Conservation (phyloP, 2,113 vertebrate genomes). For the Mormoops blainvillei region DNA sequence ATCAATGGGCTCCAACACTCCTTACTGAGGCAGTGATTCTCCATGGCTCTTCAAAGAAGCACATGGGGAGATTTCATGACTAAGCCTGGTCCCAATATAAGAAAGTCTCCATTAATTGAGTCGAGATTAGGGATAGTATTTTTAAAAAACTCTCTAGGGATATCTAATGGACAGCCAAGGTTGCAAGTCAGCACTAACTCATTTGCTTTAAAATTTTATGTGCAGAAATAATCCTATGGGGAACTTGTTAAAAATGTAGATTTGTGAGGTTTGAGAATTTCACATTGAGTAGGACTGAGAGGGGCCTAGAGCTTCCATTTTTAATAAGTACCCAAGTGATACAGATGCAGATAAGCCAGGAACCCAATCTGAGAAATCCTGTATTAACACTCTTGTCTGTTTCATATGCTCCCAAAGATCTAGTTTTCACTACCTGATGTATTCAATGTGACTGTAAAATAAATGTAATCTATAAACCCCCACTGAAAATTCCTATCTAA, state of each 20-base stretch:
- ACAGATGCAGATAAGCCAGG: background rate
- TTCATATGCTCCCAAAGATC: background rate
- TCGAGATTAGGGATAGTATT: background rate
- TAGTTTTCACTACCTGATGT: background rate
- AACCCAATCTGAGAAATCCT: background rate
- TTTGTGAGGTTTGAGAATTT: background rate
- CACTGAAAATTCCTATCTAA: background rate
- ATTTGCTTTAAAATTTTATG: background rate
- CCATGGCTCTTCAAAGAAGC: background rate
- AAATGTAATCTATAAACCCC: background rate
- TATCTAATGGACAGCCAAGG: background rate
- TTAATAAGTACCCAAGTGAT: background rate
- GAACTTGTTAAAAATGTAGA: background rate
- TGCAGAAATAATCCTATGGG: background rate
- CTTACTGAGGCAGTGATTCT: background rate
- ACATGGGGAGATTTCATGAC: background rate
- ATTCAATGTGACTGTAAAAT: slow-evolving; percentile 29
- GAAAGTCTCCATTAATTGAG: background rate
- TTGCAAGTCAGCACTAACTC: background rate
- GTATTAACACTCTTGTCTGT: background rate
- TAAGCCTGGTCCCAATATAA: background rate
- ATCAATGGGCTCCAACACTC: background rate
- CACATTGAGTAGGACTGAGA: background rate
- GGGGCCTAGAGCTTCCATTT: background rate
- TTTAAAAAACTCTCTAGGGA: background rate